Evolutionary conservation across 2,888 invertebrate species (phyloP).

Genomic region (Parnassius apollo): DNA sequence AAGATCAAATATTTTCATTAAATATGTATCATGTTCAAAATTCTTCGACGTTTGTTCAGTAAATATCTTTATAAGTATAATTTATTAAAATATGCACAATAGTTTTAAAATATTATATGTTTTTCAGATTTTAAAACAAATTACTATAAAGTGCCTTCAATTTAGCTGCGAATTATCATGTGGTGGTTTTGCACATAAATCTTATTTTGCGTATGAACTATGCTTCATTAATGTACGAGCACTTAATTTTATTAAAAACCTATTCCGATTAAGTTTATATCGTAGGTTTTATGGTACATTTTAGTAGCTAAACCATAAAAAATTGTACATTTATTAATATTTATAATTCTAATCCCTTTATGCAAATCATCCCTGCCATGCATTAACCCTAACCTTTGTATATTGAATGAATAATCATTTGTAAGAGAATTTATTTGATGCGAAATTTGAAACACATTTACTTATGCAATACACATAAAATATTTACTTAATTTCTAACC

Average conservation of each 20-base stretch:
- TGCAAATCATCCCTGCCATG: too few species aligned
- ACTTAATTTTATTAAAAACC: conserved; percentile 14
- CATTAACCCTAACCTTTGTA: too few species aligned
- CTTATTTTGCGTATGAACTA: conserved; percentile 5
- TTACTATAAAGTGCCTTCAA: conserved; percentile 3
- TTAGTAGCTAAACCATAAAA: not conserved
- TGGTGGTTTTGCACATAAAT: conserved; percentile 11
- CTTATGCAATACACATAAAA: too few species aligned
- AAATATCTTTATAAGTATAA: conserved; percentile 10
- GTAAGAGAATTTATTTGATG: too few species aligned
- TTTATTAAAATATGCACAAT: conserved; percentile 8
- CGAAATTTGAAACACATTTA: too few species aligned
- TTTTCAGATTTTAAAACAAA: not conserved
- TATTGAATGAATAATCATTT: too few species aligned
- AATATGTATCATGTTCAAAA: conserved; percentile 17
- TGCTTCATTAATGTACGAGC: conserved; percentile 13
- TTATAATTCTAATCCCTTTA: too few species aligned
- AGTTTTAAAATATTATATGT: conserved; percentile 2
- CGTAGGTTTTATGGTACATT: not conserved
- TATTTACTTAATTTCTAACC: too few species aligned
- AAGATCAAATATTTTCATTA: conserved; percentile 18
- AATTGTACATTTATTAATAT: conserved; percentile 4
- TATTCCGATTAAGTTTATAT: not conserved
- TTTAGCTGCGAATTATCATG: conserved; percentile 2
- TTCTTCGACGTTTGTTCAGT: conserved; percentile 11